phyloP scores from a whole-genome alignment of 1,140 invertebrate genomes.

The Bombyx mandarina region DNA sequence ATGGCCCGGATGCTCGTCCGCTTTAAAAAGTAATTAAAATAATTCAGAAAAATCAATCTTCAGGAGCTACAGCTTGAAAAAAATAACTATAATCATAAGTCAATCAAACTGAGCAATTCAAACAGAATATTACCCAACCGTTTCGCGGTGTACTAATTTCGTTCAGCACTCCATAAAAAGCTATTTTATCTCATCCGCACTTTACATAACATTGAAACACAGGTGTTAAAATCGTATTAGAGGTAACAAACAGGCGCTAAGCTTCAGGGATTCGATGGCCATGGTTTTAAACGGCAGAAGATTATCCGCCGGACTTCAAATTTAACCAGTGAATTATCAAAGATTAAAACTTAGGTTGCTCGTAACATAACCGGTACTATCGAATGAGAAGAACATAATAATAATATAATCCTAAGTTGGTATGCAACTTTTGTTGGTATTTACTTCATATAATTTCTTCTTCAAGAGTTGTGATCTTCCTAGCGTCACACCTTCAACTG shows the following conservation, averaged over 20 bases:
- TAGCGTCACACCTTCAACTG: no score
- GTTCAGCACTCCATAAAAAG: constrained; percentile 43
- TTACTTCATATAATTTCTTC: no score
- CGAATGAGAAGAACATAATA: no score
- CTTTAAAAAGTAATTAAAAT: no score
- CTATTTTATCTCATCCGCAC: constrained; percentile 50
- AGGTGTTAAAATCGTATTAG: constrained; percentile 67
- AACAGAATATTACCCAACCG: constrained; percentile 9
- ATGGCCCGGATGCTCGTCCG: no score
- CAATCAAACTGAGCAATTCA: constrained; percentile 27
- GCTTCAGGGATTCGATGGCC: constrained; percentile 50
- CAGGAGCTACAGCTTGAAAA: no score
- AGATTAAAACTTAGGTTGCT: not conserved
- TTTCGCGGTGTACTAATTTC: constrained; percentile 22
- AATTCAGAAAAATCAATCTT: no score
- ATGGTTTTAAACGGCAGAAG: constrained; percentile 51
- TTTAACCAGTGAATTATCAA: constrained; percentile 13
- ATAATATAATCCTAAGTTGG: no score
- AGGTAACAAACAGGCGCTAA: constrained; percentile 63
- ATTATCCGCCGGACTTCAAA: constrained; percentile 37
- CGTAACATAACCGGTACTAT: no score
- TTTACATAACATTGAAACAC: constrained; percentile 51
- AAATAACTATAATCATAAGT: constrained; percentile 3
- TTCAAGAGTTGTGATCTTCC: no score
- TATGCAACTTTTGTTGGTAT: no score